phyloP scores from a whole-genome alignment of 2,113 vertebrate species.

The Circaetus cinerascens region DNA sequence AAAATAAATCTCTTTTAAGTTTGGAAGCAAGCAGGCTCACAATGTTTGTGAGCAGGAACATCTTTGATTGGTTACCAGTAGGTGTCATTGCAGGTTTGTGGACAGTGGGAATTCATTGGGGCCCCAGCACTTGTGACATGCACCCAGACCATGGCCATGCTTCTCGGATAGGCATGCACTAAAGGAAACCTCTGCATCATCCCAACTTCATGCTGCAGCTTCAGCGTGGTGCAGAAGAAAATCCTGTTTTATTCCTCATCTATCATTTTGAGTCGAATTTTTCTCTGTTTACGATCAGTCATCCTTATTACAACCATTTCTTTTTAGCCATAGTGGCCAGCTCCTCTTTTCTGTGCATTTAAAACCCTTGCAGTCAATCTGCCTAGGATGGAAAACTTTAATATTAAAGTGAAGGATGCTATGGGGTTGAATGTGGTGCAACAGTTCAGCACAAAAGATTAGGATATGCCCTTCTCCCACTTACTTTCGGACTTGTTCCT shows the following conservation, averaged over 20 bases:
- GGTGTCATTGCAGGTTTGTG: constrained; percentile 51
- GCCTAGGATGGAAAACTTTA: neutral
- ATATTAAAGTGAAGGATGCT: neutral
- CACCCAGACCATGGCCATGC: neutral
- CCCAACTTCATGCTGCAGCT: neutral
- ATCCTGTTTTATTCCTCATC: neutral
- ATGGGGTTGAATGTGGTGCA: neutral
- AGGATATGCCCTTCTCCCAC: neutral
- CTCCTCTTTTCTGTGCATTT: neutral
- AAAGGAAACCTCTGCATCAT: neutral
- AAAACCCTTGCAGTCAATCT: neutral
- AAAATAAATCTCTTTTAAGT: accelerated
- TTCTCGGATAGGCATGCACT: neutral
- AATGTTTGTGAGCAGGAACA: neutral
- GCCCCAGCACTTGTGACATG: neutral
- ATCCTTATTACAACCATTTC: neutral
- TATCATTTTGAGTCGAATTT: neutral
- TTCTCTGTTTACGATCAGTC: neutral
- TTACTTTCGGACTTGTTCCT: neutral
- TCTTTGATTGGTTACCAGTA: constrained; percentile 23
- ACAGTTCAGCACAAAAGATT: neutral
- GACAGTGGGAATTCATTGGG: neutral
- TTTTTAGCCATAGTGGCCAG: neutral
- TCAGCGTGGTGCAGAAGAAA: neutral
- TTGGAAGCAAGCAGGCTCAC: neutral